Conservation (phyloP, 2,797 vertebrate genomes). For the Mionectes olivaceus region DNA sequence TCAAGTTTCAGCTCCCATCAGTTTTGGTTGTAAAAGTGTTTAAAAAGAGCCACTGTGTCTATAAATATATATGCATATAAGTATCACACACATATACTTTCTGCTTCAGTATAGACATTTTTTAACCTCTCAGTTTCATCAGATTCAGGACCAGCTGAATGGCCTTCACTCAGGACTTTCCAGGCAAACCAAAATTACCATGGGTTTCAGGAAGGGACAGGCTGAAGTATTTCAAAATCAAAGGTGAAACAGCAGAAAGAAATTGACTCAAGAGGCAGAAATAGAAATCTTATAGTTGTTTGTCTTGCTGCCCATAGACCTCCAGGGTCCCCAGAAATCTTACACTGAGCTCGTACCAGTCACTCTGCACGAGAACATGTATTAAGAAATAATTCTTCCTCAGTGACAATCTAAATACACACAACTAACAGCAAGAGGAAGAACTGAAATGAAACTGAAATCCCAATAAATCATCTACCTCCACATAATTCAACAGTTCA, state of each 20-base stretch:
- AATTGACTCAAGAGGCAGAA: background rate
- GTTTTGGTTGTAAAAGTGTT: background rate
- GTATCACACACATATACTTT: background rate
- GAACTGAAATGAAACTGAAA: background rate
- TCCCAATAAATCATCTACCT: background rate
- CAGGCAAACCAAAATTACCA: background rate
- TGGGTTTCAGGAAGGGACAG: background rate
- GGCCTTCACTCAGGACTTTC: background rate
- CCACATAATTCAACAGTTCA: background rate
- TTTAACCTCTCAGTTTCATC: background rate
- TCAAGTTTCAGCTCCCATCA: background rate
- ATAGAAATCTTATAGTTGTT: background rate
- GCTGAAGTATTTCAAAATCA: background rate
- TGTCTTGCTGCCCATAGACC: background rate
- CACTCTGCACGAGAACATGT: accelerated
- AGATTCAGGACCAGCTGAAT: background rate
- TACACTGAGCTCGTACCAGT: background rate
- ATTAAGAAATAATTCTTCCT: background rate
- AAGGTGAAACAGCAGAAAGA: background rate
- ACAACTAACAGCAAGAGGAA: accelerated
- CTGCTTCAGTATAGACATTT: background rate
- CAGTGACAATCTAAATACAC: background rate
- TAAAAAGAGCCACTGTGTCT: background rate
- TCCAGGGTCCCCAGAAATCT: background rate
- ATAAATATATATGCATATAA: background rate